These are phyloP conservation scores for Orchestia grillus DNA, from an alignment of 1,140 invertebrate genomes.

Conservation along the genomic window DNA sequence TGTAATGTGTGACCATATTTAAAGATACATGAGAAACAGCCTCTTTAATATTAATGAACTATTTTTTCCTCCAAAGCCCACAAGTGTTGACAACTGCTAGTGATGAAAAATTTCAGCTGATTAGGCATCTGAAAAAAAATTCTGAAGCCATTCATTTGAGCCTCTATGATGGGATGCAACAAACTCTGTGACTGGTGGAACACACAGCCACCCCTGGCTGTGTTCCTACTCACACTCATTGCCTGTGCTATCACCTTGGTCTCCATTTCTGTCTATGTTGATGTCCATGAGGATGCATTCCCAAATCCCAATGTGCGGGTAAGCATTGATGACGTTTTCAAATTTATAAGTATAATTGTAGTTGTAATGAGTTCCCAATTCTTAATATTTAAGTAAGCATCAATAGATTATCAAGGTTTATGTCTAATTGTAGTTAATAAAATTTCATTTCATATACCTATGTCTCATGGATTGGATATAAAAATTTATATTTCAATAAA, in stretches of 20 bases:
- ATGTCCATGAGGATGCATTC: not conserved
- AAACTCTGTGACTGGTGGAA: constrained; percentile 38
- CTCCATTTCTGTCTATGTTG: constrained; percentile 40
- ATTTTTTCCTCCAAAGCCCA: not conserved
- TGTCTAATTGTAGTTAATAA: too few species aligned
- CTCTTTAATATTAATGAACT: not conserved
- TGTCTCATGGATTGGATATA: too few species aligned
- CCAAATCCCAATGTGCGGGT: constrained; percentile 31
- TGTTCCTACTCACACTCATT: constrained; percentile 19
- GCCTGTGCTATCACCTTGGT: constrained; percentile 30
- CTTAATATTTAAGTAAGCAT: too few species aligned
- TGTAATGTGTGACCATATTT: too few species aligned
- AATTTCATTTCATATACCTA: too few species aligned
- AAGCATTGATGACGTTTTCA: not conserved
- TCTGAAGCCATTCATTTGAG: not conserved
- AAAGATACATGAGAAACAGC: not conserved
- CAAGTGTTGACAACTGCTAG: not conserved
- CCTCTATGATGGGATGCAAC: not conserved
- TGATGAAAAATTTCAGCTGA: not conserved
- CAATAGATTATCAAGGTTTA: too few species aligned
- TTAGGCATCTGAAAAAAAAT: not conserved
- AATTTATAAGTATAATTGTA: too few species aligned
- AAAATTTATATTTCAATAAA: too few species aligned
- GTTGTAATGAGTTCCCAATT: too few species aligned
- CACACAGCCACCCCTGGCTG: constrained; percentile 27